Conservation (phyloP, 2,113 vertebrate genomes). For the Callaeas wilsoni region DNA sequence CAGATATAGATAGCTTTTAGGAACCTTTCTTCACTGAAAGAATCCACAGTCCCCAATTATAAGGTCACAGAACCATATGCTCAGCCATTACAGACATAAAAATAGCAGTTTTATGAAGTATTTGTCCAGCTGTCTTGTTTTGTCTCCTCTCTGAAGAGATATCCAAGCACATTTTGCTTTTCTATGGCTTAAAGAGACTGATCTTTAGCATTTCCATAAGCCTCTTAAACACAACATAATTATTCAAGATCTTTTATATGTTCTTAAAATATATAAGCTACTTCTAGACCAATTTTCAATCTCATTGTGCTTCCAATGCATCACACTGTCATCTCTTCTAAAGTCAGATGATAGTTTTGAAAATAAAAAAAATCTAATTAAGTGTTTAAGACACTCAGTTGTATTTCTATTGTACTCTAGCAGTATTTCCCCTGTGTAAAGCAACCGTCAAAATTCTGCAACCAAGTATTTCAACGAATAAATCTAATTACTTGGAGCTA, state of each 20-base stretch:
- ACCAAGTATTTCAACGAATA: background rate
- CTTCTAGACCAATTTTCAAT: background rate
- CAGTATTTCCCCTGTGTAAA: background rate
- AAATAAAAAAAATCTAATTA: background rate
- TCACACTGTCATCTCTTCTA: background rate
- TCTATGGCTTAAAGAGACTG: background rate
- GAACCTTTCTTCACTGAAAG: background rate
- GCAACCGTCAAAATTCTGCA: background rate
- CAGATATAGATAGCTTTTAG: background rate
- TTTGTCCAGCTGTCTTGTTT: background rate
- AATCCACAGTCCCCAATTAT: background rate
- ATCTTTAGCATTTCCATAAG: background rate
- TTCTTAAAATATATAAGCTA: background rate
- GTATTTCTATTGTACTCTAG: background rate
- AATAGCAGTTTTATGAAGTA: background rate
- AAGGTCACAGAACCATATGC: background rate
- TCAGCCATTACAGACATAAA: background rate
- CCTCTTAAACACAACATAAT: background rate
- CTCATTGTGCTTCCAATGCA: background rate
- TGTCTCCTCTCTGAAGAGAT: background rate
- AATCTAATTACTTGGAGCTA: background rate
- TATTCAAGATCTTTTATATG: background rate
- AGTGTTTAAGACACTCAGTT: background rate
- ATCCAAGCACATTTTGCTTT: background rate
- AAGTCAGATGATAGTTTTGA: background rate